A percentile compares a stretch with the other conserved stretches of the same genome.
Conservation (phyloP, 1,140 invertebrate species). For the Eubasilissa regina region DNA sequence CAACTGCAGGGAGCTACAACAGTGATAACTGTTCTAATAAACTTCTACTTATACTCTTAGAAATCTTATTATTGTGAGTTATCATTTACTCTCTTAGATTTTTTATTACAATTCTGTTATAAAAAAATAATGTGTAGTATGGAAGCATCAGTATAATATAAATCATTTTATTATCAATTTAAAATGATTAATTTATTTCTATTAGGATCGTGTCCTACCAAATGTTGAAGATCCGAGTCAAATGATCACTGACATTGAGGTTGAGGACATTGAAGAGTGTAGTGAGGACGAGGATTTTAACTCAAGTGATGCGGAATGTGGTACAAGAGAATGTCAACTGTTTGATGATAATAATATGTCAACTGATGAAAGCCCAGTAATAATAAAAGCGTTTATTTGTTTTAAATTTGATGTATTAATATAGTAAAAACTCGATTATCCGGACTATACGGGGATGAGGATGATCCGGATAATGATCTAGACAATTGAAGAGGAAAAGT, state of each 20-base stretch:
- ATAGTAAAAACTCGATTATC: no score
- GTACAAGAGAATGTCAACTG: slow-evolving; percentile 16
- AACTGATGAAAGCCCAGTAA: slow-evolving; percentile 29
- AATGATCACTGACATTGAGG: slow-evolving; percentile 20
- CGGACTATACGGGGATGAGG: no score
- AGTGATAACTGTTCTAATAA: no score
- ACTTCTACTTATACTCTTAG: no score
- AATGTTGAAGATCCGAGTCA: slow-evolving; percentile 17
- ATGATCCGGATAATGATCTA: no score
- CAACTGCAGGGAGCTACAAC: no score
- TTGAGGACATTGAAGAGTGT: neutral
- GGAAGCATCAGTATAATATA: no score
- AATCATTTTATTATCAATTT: slow-evolving; percentile 4
- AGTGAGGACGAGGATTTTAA: slow-evolving; percentile 5
- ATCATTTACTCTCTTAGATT: no score
- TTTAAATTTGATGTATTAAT: neutral
- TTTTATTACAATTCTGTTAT: no score
- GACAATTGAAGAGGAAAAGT: no score
- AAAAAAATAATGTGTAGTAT: no score
- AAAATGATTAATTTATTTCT: slow-evolving; percentile 16
- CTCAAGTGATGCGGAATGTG: slow-evolving; percentile 9
- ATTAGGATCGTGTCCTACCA: neutral
- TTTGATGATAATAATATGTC: neutral
- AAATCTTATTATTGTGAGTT: no score
- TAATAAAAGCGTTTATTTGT: neutral